A percentile compares a stretch with the other conserved stretches of the same genome.
These are phyloP conservation scores for Diaphora mendica DNA, from an alignment of 2,888 invertebrate species.

Conservation along the genomic window DNA sequence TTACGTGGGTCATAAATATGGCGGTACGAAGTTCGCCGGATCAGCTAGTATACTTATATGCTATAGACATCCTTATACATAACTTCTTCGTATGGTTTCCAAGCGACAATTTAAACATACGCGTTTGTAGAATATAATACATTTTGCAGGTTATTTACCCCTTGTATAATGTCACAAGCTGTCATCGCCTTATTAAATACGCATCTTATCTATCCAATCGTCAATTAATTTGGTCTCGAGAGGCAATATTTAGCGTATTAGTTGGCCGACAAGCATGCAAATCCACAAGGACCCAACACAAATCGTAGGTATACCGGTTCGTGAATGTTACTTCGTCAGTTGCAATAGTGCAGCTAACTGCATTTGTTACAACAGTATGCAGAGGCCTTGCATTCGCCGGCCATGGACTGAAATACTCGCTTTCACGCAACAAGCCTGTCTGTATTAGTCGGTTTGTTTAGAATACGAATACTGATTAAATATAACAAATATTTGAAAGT, in stretches of 20 bases:
- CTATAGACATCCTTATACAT: background rate
- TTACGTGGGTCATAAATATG: no score
- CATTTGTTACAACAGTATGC: constrained; percentile 79
- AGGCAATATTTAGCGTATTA: constrained; percentile 46
- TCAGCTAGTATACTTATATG: no score
- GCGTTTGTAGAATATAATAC: background rate
- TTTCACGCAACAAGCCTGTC: constrained; percentile 70
- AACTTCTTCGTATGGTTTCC: background rate
- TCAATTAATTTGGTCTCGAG: constrained; percentile 36
- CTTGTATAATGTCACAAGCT: constrained; percentile 17
- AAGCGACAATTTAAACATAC: background rate
- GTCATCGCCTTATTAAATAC: constrained; percentile 30
- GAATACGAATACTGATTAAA: constrained; percentile 39
- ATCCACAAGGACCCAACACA: constrained; percentile 53
- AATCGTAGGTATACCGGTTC: constrained; percentile 61
- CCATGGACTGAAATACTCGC: constrained; percentile 83
- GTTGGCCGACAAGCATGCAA: constrained; percentile 59
- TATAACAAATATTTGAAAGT: constrained; percentile 36
- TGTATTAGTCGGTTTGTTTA: constrained; percentile 43
- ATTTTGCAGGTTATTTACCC: constrained; percentile 17
- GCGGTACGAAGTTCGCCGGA: no score
- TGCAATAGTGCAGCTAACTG: constrained; percentile 74
- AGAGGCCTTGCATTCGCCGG: constrained; percentile 84
- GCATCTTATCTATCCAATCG: constrained; percentile 33
- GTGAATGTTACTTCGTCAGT: constrained; percentile 64